These are phyloP conservation scores for Illadopsis cleaveri DNA, from an alignment of 2,113 vertebrate species.

Conservation along the genomic window DNA sequence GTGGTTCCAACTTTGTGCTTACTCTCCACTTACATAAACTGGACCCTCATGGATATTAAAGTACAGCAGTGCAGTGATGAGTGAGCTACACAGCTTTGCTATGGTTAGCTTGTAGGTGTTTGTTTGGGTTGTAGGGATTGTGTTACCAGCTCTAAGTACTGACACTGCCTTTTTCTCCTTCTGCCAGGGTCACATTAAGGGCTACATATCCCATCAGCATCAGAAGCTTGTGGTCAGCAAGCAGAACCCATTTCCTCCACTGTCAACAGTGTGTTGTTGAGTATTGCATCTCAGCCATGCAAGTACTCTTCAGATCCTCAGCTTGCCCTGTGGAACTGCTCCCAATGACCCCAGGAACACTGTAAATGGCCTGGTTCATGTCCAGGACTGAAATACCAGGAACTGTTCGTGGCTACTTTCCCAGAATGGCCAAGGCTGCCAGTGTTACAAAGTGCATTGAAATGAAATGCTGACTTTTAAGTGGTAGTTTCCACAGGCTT, in stretches of 20 bases:
- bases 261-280: conserved; percentile 90
- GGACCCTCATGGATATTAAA: neutral
- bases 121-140: neutral
- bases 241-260: conserved; percentile 92
- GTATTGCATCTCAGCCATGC: neutral
- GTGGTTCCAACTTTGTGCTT: neutral
- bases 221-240: conserved; percentile 99
- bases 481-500: neutral
- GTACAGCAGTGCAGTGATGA: neutral
- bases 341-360: neutral
- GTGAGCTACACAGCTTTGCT: neutral
- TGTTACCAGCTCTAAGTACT: neutral
- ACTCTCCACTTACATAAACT: neutral
- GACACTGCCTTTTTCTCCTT: neutral
- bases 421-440: neutral
- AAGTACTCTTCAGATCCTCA: neutral
- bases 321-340: neutral
- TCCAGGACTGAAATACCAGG: conserved; percentile 7
- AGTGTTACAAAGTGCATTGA: neutral
- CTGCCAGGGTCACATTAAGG: conserved; percentile 95
- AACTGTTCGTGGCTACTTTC: conserved; percentile 24
- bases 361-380: neutral
- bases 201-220: conserved; percentile 98
- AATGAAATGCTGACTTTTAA: neutral
- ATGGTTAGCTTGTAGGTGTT: neutral